Evolutionary conservation across 37 sponge, comb jelly and placozoan genomes (phyloP).

Genomic region (Oopsacas minuta): DNA sequence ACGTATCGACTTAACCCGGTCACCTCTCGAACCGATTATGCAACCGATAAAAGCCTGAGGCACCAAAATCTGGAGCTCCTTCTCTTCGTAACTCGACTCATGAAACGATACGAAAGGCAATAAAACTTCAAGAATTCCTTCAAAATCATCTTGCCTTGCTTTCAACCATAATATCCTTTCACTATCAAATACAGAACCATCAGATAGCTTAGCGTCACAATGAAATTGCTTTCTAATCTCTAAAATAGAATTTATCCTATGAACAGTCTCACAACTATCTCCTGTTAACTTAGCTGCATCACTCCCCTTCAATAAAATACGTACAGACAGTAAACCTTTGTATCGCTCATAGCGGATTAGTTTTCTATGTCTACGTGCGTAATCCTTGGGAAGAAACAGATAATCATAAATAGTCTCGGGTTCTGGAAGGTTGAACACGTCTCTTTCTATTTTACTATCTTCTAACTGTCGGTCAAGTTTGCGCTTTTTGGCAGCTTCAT

Average conservation of each 20-base stretch:
- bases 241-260: neutral
- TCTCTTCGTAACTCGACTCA: neutral
- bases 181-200: slow-evolving; percentile 8
- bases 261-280: neutral
- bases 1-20: neutral
- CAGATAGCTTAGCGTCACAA: neutral
- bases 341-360: neutral
- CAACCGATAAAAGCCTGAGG: slow-evolving; percentile 12
- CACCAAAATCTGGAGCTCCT: neutral
- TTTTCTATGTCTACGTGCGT: neutral
- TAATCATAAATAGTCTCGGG: neutral
- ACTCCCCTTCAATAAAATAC: neutral
- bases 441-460: neutral
- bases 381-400: slow-evolving; percentile 14
- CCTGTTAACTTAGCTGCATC: slow-evolving; percentile 11
- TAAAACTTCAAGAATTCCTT: neutral
- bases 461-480: neutral
- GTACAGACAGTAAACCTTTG: neutral
- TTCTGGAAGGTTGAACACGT: neutral
- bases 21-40: neutral
- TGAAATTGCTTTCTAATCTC: neutral
- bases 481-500: neutral
- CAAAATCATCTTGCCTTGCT: slow-evolving; percentile 13
- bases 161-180: slow-evolving; percentile 2
- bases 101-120: neutral